Base-by-base conservation (phyloP, 2,113 vertebrate genomes). In the Syrmaticus mikado region DNA sequence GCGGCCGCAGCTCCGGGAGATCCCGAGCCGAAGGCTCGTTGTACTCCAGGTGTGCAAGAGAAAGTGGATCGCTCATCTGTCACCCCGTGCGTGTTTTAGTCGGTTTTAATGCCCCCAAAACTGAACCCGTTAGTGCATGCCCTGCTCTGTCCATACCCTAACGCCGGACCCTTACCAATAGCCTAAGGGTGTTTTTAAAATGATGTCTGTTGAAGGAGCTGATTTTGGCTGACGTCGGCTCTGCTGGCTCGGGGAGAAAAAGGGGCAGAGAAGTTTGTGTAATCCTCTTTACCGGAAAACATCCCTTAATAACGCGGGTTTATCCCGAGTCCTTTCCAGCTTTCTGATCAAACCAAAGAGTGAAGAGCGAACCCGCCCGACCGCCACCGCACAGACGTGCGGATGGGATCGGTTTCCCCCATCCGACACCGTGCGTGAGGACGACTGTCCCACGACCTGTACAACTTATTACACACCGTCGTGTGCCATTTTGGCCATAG, bases 371-470 rank as follows among this genome's bases (percentile, higher is more conserved):
- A 21, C 0, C 13, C 5, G 7, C 8, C n/a, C 2, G 27, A 1
- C 5, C 2, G 12, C 48, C 11, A 11, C 78, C 15, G 10, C 0
- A 4, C 4, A 1, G 1, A 2, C 21, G 1, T 1, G 4, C 0
- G 38, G 61, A 18, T 13, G 4, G 10, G 2, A 3, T 4, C 10
- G 0, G 57, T 58, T 34, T 6, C 22, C 45, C 15, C 57, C 10
- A 0, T 21, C 38, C 10, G 52, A 27, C 41, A 1, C 61, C 2
- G 40, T 0, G 34, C 16, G 8, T 27, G 36, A 19, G 38, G 30
- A 43, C 9, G 22, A 52, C 58, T 20, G 4, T 18, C 65, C 80
- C 18, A 50, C 89, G 85, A 85, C 93, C 71, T 87, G 93, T 62
- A 32, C 75, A 30, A 82, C 53, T 48, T 9, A 16, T 2, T 34